Evolutionary conservation across 1,140 invertebrate species (phyloP).

Genomic region (Caenorhabditis elegans): WBcel235 BX284603.4:3361001-3361500

Average conservation of each 20-base stretch:
- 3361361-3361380: slow-evolving; percentile 24
- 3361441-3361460: slow-evolving; percentile 41
- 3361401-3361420: slow-evolving; percentile 38
- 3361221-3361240: slow-evolving; percentile 36
- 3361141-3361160: slow-evolving; percentile 27
- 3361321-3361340: slow-evolving; percentile 35
- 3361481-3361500: slow-evolving; percentile 42
- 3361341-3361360: slow-evolving; percentile 39
- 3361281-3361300: background rate
- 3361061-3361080: no score
- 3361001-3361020: background rate
- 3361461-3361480: slow-evolving; percentile 45
- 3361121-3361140: background rate
- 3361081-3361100: no score
- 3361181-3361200: slow-evolving; percentile 28
- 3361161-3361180: slow-evolving; percentile 29
- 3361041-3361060: no score
- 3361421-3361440: slow-evolving; percentile 19
- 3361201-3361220: slow-evolving; percentile 31
- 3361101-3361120: no score
- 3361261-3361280: slow-evolving; percentile 35
- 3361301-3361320: slow-evolving; percentile 33
- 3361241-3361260: slow-evolving; percentile 41
- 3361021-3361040: background rate
- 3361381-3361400: slow-evolving; percentile 43